Percentiles rank a stretch among this genome's conserved stretches.
Conservation (phyloP, 2,797 vertebrate species). For the Sphenodon punctatus region DNA sequence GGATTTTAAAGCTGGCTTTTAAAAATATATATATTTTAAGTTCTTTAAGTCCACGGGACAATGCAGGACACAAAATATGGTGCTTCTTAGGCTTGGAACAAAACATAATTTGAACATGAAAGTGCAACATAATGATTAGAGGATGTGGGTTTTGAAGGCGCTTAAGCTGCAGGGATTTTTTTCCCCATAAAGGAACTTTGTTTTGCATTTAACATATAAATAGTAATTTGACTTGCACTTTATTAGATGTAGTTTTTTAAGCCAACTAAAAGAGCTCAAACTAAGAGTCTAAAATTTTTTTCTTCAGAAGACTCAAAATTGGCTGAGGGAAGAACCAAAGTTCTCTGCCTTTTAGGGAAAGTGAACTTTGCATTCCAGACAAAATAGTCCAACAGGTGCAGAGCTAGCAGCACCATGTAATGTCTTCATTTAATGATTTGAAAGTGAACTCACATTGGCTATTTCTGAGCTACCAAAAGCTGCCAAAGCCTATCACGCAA, state of each 20-base stretch:
- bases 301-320: background rate
- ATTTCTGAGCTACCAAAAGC: conserved; percentile 53
- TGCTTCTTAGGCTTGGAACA: conserved; percentile 22
- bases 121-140: conserved; percentile 13
- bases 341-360: background rate
- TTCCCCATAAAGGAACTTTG: conserved; percentile 26
- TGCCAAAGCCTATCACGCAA: conserved; percentile 72
- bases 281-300: background rate
- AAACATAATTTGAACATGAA: conserved; percentile 11
- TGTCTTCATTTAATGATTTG: conserved; percentile 24
- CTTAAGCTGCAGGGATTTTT: conserved; percentile 29
- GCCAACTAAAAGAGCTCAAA: background rate
- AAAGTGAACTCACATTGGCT: conserved; percentile 44
- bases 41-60: conserved; percentile 13
- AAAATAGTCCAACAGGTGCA: conserved; percentile 11
- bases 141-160: conserved; percentile 54
- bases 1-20: conserved; percentile 20
- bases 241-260: background rate
- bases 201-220: background rate
- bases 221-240: background rate
- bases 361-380: background rate
- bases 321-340: background rate
- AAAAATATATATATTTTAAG: no score
- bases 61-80: background rate
- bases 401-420: background rate